Evolutionary conservation across 2,888 invertebrate genomes (phyloP).

Genomic region (Eustalomyia histrio): DNA sequence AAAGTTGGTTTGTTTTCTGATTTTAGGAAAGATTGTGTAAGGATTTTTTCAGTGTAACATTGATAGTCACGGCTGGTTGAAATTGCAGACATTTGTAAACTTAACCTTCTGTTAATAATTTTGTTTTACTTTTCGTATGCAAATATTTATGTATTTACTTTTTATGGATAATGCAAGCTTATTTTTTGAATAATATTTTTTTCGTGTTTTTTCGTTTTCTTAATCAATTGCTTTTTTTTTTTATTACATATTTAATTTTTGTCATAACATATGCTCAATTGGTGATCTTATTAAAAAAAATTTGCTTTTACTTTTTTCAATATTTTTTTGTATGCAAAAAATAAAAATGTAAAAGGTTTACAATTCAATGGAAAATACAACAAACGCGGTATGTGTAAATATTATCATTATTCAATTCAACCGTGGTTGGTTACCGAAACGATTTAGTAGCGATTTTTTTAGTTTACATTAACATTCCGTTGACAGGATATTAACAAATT

Average conservation of each 20-base stretch:
- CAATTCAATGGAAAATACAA: slow-evolving; percentile 84
- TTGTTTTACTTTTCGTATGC: slow-evolving; percentile 5
- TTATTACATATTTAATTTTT: slow-evolving; percentile 25
- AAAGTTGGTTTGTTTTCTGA: no score
- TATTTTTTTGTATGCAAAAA: slow-evolving; percentile 50
- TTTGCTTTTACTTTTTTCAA: slow-evolving; percentile 54
- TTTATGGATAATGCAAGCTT: slow-evolving; percentile 2
- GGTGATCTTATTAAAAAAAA: slow-evolving; percentile 7
- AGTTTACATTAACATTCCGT: no score
- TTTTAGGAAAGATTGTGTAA: no score
- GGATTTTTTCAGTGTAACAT: no score
- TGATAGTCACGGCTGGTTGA: no score
- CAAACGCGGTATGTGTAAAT: slow-evolving; percentile 81
- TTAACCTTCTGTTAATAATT: slow-evolving; percentile 15
- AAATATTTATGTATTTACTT: not conserved
- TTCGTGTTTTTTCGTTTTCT: not conserved
- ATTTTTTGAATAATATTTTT: not conserved
- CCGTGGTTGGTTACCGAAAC: no score
- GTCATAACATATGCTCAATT: slow-evolving; percentile 12
- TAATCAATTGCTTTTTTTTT: slow-evolving; percentile 25
- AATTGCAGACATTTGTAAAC: not conserved
- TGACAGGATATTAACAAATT: no score
- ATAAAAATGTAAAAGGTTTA: slow-evolving; percentile 82
- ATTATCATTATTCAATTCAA: slow-evolving; percentile 60
- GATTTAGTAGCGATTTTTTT: no score